A percentile compares a stretch with the other conserved stretches of the same genome.
Conservation (phyloP, 2,113 vertebrate genomes). For the Oostethus manadensis region DNA sequence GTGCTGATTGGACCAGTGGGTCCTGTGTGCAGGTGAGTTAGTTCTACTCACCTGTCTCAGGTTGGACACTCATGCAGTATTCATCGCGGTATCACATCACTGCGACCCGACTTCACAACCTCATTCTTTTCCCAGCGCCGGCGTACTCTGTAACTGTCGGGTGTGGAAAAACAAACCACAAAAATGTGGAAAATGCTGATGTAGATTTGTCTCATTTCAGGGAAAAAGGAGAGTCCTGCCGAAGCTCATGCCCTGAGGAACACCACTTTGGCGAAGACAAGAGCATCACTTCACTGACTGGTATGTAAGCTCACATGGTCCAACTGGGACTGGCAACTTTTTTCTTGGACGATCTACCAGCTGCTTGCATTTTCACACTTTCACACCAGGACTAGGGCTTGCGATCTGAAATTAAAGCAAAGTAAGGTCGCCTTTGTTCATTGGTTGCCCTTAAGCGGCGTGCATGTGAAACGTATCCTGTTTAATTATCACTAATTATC, state of each 20-base stretch:
- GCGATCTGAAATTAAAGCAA: background rate
- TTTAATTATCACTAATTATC: conserved; percentile 53
- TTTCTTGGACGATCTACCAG: no score
- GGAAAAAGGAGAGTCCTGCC: conserved; percentile 14
- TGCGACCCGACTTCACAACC: conserved; percentile 61
- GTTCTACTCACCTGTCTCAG: conserved; percentile 75
- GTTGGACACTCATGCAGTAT: conserved; percentile 82
- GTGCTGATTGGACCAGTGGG: background rate
- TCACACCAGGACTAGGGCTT: no score
- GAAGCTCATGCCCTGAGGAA: conserved; percentile 16
- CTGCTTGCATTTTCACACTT: no score
- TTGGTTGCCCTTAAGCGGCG: no score
- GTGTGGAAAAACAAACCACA: conserved; percentile 14
- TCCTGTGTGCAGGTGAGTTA: conserved; percentile 42
- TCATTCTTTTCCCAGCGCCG: conserved; percentile 65
- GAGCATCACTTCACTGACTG: conserved; percentile 41
- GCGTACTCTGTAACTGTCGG: conserved; percentile 36
- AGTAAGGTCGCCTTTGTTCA: background rate
- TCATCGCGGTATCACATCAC: conserved; percentile 78
- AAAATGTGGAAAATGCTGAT: conserved; percentile 42
- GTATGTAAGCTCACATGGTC: conserved; percentile 44
- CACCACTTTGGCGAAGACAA: background rate
- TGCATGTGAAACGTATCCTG: conserved; percentile 58
- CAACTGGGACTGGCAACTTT: no score
- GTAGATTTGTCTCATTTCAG: conserved; percentile 31